These are phyloP conservation scores for Euphonia xanthogaster DNA, from an alignment of 2,797 vertebrate genomes.

Conservation along the genomic window DNA sequence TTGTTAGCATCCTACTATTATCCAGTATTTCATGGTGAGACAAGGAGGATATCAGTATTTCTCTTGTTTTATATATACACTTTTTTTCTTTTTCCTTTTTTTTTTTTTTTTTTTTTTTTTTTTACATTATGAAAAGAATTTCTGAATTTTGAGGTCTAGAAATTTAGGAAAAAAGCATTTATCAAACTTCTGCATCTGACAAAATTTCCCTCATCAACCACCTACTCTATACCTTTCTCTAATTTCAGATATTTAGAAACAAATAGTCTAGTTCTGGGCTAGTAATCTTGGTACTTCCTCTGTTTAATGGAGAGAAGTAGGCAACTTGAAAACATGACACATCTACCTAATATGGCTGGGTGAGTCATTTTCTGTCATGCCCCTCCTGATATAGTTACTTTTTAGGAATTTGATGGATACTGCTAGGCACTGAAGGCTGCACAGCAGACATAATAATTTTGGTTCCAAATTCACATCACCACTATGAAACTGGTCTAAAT, in stretches of 20 bases:
- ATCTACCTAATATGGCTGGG: neutral
- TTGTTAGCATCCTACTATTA: neutral
- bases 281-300: neutral
- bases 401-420: neutral
- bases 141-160: neutral
- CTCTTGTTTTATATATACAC: neutral
- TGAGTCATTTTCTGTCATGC: neutral
- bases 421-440: neutral
- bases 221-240: neutral
- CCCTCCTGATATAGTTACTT: neutral
- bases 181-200: neutral
- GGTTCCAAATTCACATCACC: slow-evolving; percentile 34
- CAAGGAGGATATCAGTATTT: neutral
- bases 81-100: no score
- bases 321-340: neutral
- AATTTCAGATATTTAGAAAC: neutral
- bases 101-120: neutral
- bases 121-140: neutral
- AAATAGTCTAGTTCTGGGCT: neutral
- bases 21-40: neutral
- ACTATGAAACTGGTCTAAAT: slow-evolving; percentile 41
- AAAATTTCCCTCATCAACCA: neutral
- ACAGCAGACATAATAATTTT: neutral
- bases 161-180: neutral
- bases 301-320: neutral